Evolutionary conservation across 2,888 invertebrate genomes (phyloP).

Genomic region (Diarsia rubi): DNA sequence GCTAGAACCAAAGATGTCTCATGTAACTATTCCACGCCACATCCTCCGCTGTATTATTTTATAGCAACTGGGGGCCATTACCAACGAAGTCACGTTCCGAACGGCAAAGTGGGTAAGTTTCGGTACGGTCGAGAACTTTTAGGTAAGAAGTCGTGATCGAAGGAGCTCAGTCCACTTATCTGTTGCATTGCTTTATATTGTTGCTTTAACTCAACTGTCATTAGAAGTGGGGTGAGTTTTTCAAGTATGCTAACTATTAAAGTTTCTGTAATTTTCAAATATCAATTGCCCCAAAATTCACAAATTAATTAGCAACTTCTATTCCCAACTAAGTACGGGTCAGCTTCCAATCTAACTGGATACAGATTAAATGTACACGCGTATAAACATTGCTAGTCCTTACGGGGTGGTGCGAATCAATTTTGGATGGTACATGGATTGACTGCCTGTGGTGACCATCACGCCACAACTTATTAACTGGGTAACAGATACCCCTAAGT

Average conservation of each 20-base stretch:
- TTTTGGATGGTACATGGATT: not conserved
- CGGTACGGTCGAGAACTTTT: slow-evolving; percentile 22
- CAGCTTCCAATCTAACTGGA: not conserved
- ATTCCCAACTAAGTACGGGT: not conserved
- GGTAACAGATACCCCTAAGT: not conserved
- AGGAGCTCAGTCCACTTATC: slow-evolving; percentile 18
- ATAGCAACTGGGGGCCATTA: slow-evolving; percentile 25
- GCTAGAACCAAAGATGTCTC: not conserved
- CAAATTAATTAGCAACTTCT: not conserved
- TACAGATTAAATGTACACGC: not conserved
- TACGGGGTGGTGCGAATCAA: too few species aligned
- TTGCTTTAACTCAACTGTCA: not conserved
- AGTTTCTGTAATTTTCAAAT: not conserved
- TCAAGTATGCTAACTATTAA: not conserved
- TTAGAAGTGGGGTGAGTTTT: not conserved
- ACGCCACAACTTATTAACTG: not conserved
- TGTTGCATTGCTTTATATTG: slow-evolving; percentile 1
- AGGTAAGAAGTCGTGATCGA: slow-evolving; percentile 11
- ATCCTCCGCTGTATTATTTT: slow-evolving; percentile 18
- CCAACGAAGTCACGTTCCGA: slow-evolving; percentile 26
- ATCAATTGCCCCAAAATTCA: not conserved
- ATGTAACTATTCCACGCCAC: slow-evolving; percentile 7
- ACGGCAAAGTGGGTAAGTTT: slow-evolving; percentile 20
- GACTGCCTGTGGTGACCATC: too few species aligned
- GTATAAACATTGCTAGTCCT: too few species aligned